These are phyloP conservation scores for Antennarius striatus DNA, from an alignment of 2,113 vertebrate species.

Conservation along the genomic window DNA sequence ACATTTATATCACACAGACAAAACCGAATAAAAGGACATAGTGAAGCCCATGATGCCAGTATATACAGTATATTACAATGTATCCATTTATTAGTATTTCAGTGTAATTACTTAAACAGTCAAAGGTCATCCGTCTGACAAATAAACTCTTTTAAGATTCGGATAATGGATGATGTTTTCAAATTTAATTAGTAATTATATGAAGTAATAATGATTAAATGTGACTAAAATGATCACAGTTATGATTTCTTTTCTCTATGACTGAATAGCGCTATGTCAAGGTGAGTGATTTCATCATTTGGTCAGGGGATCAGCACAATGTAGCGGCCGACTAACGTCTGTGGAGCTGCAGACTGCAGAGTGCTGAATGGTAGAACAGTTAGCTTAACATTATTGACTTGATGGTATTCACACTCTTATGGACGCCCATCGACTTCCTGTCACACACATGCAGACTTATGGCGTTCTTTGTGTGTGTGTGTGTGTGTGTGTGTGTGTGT, in stretches of 20 bases:
- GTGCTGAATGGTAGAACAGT: conserved; percentile 66
- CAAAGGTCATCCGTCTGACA: no score
- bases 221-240: background rate
- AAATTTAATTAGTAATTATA: background rate
- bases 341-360: conserved; percentile 49
- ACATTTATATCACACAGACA: no score
- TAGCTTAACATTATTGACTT: conserved; percentile 63
- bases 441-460: conserved; percentile 63
- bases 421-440: conserved; percentile 64
- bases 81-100: no score
- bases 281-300: conserved; percentile 54
- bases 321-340: conserved; percentile 49
- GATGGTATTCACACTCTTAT: conserved; percentile 64
- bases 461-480: conserved; percentile 22
- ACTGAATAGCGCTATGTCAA: conserved; percentile 1
- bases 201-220: background rate
- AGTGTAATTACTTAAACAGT: no score
- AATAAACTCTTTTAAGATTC: no score
- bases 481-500: conserved; percentile 8
- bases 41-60: no score
- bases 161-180: background rate
- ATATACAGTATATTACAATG: no score
- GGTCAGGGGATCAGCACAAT: conserved; percentile 33
- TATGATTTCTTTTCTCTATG: background rate
- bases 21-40: no score